A percentile compares a stretch with the other conserved stretches of the same genome.
These are phyloP conservation scores for Grammomys surdaster DNA, from an alignment of 2,113 vertebrate genomes.

Conservation along the genomic window DNA sequence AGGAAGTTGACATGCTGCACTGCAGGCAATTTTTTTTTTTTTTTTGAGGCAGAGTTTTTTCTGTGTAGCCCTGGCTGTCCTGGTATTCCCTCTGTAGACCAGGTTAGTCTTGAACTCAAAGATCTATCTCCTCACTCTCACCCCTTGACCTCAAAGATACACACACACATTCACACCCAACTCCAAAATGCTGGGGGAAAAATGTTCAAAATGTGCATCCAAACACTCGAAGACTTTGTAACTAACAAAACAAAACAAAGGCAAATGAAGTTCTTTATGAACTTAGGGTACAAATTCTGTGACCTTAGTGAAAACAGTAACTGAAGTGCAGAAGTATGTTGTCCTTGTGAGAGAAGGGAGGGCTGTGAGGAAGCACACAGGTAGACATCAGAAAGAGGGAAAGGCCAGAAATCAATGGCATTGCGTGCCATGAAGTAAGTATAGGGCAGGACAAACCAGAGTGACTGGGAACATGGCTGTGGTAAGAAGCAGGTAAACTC, in stretches of 20 bases:
- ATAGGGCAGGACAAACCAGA: not conserved
- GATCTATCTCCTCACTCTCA: not conserved
- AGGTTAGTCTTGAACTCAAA: not conserved
- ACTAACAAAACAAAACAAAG: not conserved
- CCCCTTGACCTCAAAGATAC: not conserved
- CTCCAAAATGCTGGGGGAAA: not conserved
- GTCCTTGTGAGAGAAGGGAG: not conserved
- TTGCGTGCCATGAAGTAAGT: too few relatives aligned
- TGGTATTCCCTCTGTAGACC: not conserved
- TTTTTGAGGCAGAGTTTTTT: not conserved
- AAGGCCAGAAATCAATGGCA: not conserved
- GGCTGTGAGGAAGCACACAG: not conserved
- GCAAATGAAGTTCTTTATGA: not conserved
- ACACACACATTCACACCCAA: not conserved
- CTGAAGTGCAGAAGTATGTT: not conserved
- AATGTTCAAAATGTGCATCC: too few relatives aligned
- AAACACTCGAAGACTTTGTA: not conserved
- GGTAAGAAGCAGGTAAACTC: not conserved
- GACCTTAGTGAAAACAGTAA: not conserved
- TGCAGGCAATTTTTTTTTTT: too few relatives aligned
- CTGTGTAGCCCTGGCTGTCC: not conserved
- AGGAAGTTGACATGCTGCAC: not conserved
- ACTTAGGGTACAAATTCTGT: not conserved
- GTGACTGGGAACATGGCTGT: too few relatives aligned
- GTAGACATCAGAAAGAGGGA: not conserved